These are phyloP conservation scores for Acanthosepion esculentum DNA, from an alignment of 2,888 invertebrate species.

Conservation along the genomic window DNA sequence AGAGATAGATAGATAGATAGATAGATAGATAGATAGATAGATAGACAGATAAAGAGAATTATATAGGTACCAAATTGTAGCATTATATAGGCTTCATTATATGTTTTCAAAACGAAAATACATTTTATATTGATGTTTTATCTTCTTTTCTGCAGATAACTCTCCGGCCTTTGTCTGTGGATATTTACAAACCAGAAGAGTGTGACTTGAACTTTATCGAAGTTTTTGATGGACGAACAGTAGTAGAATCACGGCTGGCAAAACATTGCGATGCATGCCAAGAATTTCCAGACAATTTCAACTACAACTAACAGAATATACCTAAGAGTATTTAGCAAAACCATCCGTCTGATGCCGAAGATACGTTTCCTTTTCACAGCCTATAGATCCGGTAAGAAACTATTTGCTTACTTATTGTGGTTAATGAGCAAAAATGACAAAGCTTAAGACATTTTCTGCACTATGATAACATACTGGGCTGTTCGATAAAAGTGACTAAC, in stretches of 20 bases:
- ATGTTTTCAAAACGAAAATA: too few species aligned
- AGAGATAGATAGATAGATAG: too few species aligned
- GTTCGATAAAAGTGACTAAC: too few species aligned
- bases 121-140: neutral
- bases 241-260: constrained; percentile 56
- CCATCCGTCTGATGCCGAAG: constrained; percentile 59
- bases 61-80: too few species aligned
- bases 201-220: constrained; percentile 68
- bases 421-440: too few species aligned
- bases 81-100: too few species aligned
- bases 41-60: too few species aligned
- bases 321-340: constrained; percentile 62
- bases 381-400: constrained; percentile 54
- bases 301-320: constrained; percentile 66
- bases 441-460: too few species aligned
- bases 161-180: constrained; percentile 53
- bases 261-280: constrained; percentile 59
- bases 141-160: constrained; percentile 53
- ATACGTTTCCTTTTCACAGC: constrained; percentile 61
- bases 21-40: too few species aligned
- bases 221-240: constrained; percentile 68
- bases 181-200: constrained; percentile 54
- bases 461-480: too few species aligned
- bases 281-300: constrained; percentile 54
- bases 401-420: neutral